Base-by-base conservation (phyloP, 2,888 invertebrate genomes). In the Drosophila mimetica region DNA sequence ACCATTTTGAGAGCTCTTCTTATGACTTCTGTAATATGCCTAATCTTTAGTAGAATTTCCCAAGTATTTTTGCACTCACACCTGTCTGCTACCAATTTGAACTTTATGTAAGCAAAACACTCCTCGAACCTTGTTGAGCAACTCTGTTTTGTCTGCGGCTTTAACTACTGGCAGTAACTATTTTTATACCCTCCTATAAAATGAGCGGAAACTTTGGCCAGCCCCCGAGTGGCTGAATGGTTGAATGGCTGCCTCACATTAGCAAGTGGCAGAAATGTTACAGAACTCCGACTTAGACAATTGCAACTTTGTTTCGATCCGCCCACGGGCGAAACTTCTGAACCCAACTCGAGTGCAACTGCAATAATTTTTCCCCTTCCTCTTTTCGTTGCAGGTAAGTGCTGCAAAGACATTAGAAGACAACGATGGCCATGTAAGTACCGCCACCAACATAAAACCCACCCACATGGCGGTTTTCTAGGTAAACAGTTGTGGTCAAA, bases 361-460 rank as follows among this genome's bases (percentile, higher is more conserved):
- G 66, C 53, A 65, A 78, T 86, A 76, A 79, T 74, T 61, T 64
- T 71, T 61, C 52, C 54, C 55, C 59, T 47, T 50, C 41, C 41
- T 61, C 42, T 50, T 44, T 34, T 75, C 57, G 39, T 81, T 86
- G 71, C 87, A 82, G 82, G 87, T 85, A 76, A 85, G 82, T 53
- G 47, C 71, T 52, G 72, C 50, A 54, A 66, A 57, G 71, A 55
- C 71, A 63, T 71, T 55, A 64, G 69, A 57, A 63, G 82, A 80
- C 77, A 61, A 70, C 30, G 66, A 57, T 71, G 75, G 54, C 53
- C 79, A 72, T 81, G 81, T 87, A 76, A 82, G 81, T 85, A 73
- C 54, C 16, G 41, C 60, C 55, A 57, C 48, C 54, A 53, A 44
- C 47, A 53, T 48, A 37, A 44, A 36, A 65, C 18, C 63, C 82